Evolutionary conservation across 2,888 invertebrate species (phyloP), one percentile per base, ranked within the genome.

Genomic region (Epicampocera succincta): DNA sequence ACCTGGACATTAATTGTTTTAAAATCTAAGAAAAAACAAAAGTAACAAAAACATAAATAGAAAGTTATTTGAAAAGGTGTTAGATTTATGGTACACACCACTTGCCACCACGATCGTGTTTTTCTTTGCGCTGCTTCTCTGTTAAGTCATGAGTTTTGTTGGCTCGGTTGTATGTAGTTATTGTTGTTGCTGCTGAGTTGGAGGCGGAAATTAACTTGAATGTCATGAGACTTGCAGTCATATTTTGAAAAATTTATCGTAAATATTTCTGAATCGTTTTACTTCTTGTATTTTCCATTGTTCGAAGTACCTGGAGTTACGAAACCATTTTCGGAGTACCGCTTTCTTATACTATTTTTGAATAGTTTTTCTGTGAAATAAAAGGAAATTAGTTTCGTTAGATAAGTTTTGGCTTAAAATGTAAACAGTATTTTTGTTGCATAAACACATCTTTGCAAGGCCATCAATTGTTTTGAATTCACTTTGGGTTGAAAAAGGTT

Each of bases 41-140:
- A 54, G 44, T 56, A 77, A 56, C 42, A 29, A 65, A 79, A 63
- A 46, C 61, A 63, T 61, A 61, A 79, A 56, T 79, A 79, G 79
- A 79, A 79, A 79, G 79, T 74, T 79, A 74, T 74, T 79, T 79
- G 60, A 74, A 61, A 79, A 79, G 79, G 79, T 79, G 79, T 79
- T 79, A 74, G 74, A 73, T 79, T 79, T 68, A 60, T 72, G 72
- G 54, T 68, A 74, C 61, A 50, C 42, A 50, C 42, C 42, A 25
- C 46, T 46, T 60, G 33, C 66, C 48, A 60, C 50, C 48, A 63
- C 46, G 15, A 61, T 61, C 68, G 29, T 40, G 13, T 33, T 65
- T 6, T 50, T 65, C 13, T 33, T 42, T n/a, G 42, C 17, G 13
- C 12, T 46, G 33, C 6, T 3, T 29, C 29, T 29, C 29, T 44